Base-by-base conservation (phyloP, 2,797 vertebrate species). In the Acanthurus leucopareius region DNA sequence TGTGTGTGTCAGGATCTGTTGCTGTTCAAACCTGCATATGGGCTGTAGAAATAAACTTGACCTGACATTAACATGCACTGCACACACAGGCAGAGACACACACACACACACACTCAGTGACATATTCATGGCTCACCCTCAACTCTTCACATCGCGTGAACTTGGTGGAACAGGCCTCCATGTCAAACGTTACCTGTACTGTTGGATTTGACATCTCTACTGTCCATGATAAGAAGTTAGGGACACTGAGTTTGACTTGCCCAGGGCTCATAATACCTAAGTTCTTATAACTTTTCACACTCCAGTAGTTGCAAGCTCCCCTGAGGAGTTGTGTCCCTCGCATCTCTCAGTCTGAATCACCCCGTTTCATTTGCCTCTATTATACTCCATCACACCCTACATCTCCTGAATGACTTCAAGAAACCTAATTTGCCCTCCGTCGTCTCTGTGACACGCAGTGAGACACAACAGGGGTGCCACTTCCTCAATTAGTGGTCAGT, bases 401-500 rank as follows among this genome's bases (percentile, higher is more conserved):
- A 91, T 84, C 81, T 87, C 83, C 84, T 25, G 10, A 75, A 65
- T 84, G 86, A 88, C 90, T 93, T 80, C 72, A 68, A 44, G 73
- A 74, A 79, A 77, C 85, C 78, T 82, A 80, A 92, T 91, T 88
- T 84, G 78, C 84, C 83, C 76, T 88, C 79, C 83, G 64, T 79
- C 82, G 79, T 90, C 88, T 89, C 58, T 0, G 75, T n/a, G 40
- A 80, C 82, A 77, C 38, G 65, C 86, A 45, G 77, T 5, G 80
- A 80, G 84, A 89, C 85, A 90, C 89, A 91, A 90, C 86, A 85
- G 84, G 83, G 86, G 68, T 28, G 64, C 84, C 71, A 78, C 85
- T 88, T 86, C 88, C 85, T 92, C 93, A 94, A 92, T 94, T 93
- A 94, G 90, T 56, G 88, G 90, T 91, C 92, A 93, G 84, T 90